Evolutionary conservation across 2,113 vertebrate species (phyloP), one percentile per base, ranked within the genome.

Genomic region (Sceloporus tristichus): DNA sequence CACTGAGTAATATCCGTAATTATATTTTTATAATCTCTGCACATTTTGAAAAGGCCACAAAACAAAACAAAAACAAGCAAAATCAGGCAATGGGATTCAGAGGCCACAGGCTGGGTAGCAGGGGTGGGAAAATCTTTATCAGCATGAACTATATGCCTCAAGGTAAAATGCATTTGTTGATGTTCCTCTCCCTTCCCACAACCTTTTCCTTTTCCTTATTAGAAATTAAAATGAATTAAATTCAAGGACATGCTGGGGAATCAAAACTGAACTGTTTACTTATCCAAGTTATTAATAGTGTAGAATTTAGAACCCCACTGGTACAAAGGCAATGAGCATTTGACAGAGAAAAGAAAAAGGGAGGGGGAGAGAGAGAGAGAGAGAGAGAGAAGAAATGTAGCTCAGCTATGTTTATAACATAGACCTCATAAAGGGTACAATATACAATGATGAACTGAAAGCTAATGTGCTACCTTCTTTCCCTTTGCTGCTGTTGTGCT

Each of bases 351-450:
- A n/a, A n/a, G 53, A 9, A 7, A n/a, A 62, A 25, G 34, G 13
- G n/a, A 0, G 38, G 23, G 6, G 11, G 11, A 3, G 6, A 3
- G 56, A 54, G 21, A 86, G 27, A 75, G 59, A 38, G 23, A n/a
- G 48, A 7, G 8, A 29, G 40, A 21, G 54, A 16, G 29, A 0
- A 42, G 27, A 9, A 34, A 19, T 0, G 0, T 7, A 0, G 0
- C 1, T 0, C 0, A 0, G 1, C 13, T 62, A 34, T 16, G 0
- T 80, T 77, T 81, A 48, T 5, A 56, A 18, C 68, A 9, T 3
- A 73, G 80, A 48, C 48, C 48, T 48, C 48, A 8, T 42, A 68
- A 80, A 0, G 19, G 77, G 16, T 7, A 25, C 2, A 0, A 9
- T 25, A 9, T 9, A 29, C 0, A 14, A 1, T n/a, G 21, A n/a